Conservation (phyloP, 2,888 invertebrate species). For the Monoplex corrugatus region DNA sequence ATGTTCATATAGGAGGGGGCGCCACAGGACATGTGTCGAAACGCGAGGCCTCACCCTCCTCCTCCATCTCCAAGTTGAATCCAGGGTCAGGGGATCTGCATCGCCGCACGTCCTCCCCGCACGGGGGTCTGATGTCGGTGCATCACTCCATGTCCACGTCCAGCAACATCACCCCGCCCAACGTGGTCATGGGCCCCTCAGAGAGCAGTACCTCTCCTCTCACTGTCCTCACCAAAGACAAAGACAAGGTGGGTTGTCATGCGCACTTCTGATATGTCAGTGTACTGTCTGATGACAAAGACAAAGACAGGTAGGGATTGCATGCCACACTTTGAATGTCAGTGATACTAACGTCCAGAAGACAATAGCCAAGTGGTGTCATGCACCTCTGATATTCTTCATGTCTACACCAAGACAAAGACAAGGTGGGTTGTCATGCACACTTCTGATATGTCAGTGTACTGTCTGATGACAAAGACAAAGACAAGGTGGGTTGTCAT, state of each 20-base stretch:
- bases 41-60: conserved; percentile 40
- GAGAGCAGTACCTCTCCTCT: conserved; percentile 58
- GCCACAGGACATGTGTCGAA: conserved; percentile 39
- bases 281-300: background rate
- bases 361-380: too few relatives aligned
- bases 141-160: conserved; percentile 85
- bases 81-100: conserved; percentile 40
- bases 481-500: conserved; percentile 84
- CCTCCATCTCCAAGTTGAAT: conserved; percentile 50
- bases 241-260: conserved; percentile 84
- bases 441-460: too few relatives aligned
- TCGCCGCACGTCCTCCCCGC: conserved; percentile 52
- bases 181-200: conserved; percentile 78
- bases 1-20: conserved; percentile 26
- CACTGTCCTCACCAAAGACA: conserved; percentile 82
- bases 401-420: too few relatives aligned
- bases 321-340: too few relatives aligned
- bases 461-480: conserved; percentile 80
- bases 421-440: too few relatives aligned
- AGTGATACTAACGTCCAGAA: too few relatives aligned
- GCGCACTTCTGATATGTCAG: too few relatives aligned
- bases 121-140: conserved; percentile 53
- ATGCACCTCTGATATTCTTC: too few relatives aligned
- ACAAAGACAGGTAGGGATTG: conserved; percentile 25
- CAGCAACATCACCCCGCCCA: conserved; percentile 80